These are phyloP conservation scores for Gila orcuttii DNA, from an alignment of 2,113 vertebrate species.

Conservation along the genomic window DNA sequence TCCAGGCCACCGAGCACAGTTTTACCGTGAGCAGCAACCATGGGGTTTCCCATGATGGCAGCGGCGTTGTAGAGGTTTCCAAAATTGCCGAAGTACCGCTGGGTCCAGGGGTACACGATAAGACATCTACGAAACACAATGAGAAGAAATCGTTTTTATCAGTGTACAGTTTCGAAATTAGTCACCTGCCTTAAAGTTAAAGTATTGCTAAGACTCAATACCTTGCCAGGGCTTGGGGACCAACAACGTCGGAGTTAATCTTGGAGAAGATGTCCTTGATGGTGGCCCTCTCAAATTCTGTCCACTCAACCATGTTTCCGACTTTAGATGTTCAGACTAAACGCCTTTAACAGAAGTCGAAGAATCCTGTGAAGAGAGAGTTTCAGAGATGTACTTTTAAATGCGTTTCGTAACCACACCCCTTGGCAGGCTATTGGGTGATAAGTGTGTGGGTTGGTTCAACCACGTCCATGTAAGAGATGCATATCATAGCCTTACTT, in stretches of 20 bases:
- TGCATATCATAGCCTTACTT: conserved; percentile 22
- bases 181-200: conserved; percentile 54
- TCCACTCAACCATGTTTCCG: conserved; percentile 69
- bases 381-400: conserved; percentile 26
- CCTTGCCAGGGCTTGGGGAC: conserved; percentile 64
- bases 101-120: conserved; percentile 74
- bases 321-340: conserved; percentile 18
- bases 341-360: background rate
- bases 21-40: conserved; percentile 72
- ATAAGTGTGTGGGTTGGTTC: conserved; percentile 23
- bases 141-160: background rate
- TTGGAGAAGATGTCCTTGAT: conserved; percentile 59
- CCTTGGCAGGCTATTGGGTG: conserved; percentile 29
- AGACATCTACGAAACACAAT: conserved; percentile 68
- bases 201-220: conserved; percentile 19
- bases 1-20: conserved; percentile 75
- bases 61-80: conserved; percentile 74
- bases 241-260: conserved; percentile 54
- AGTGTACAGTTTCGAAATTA: background rate
- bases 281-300: conserved; percentile 60
- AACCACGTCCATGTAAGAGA: background rate
- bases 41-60: conserved; percentile 68
- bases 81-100: conserved; percentile 83
- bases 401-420: conserved; percentile 1
- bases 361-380: background rate